Evolutionary conservation across 2,113 vertebrate species (phyloP).

Genomic region (Furnarius figulus): DNA sequence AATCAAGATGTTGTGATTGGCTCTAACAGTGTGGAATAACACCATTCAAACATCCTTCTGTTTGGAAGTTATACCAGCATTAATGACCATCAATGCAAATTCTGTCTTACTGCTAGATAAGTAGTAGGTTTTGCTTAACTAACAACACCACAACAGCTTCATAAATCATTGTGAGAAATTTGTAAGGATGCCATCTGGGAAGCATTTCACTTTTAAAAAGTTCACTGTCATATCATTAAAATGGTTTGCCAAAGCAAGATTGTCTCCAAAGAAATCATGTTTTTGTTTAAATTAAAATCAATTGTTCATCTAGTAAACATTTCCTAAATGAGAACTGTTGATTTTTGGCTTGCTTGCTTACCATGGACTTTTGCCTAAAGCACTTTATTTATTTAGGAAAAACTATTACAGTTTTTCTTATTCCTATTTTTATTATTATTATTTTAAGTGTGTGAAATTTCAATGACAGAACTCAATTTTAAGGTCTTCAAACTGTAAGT

Average conservation of each 20-base stretch:
- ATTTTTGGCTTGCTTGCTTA: not conserved
- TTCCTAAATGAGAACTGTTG: not conserved
- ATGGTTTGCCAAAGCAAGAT: not conserved
- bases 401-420: not conserved
- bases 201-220: not conserved
- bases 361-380: not conserved
- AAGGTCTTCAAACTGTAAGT: not conserved
- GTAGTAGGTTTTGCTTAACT: constrained; percentile 23
- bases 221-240: not conserved
- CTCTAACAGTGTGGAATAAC: constrained; percentile 31
- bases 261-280: not conserved
- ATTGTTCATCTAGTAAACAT: constrained; percentile 5
- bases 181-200: not conserved
- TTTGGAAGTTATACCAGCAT: not conserved
- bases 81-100: not conserved
- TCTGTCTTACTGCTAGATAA: not conserved
- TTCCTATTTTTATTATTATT: not conserved
- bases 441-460: not conserved
- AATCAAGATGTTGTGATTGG: not conserved
- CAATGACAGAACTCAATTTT: not conserved
- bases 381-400: not conserved
- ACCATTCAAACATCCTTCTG: not conserved
- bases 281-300: constrained; percentile 14
- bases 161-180: constrained; percentile 22
- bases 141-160: not conserved